Base-by-base conservation (phyloP, 2,888 invertebrate species). In the Pasiphila rectangulata region DNA sequence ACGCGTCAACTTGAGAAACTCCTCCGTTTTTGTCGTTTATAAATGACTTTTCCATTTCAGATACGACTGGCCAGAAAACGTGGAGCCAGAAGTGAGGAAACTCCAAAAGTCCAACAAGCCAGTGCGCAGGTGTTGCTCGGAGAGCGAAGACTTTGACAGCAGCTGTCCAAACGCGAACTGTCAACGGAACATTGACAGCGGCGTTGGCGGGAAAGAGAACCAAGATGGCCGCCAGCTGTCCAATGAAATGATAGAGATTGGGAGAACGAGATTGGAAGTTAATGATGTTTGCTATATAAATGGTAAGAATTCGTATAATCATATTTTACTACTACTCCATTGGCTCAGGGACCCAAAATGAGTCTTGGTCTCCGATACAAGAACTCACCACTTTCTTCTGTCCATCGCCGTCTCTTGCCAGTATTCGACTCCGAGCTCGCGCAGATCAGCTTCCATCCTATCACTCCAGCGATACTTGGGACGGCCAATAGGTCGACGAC, bases 261-360 rank as follows among this genome's bases (percentile, higher is more conserved):
- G 92, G 0, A 89, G 93, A 52, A 92, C 90, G 1, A 83, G 84
- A n/a, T 84, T 96, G 57, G 86, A 91, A 19, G 70, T 92, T 0
- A 94, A 98, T 67, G 94, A 93, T 49, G 96, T 98, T 17, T 94
- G 96, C 68, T 99, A 99, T 78, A 99, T 99, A 29, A 98, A 97
- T 83, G 98, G 98, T 98, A 77, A 79, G 83, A n/a, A n/a, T n/a
- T n/a, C n/a, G n/a, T n/a, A n/a, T n/a, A n/a, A n/a, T n/a, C n/a
- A n/a, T n/a, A n/a, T n/a, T n/a, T n/a, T n/a, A n/a, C n/a, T n/a
- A n/a, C n/a, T n/a, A n/a, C n/a, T n/a, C n/a, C n/a, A n/a, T n/a
- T n/a, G n/a, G n/a, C n/a, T n/a, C n/a, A n/a, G n/a, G n/a, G n/a
- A n/a, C n/a, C n/a, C n/a, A n/a, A n/a, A n/a, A n/a, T n/a, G n/a